These are phyloP conservation scores for Acanthiza pusilla DNA, from an alignment of 2,797 vertebrate species.

Conservation along the genomic window DNA sequence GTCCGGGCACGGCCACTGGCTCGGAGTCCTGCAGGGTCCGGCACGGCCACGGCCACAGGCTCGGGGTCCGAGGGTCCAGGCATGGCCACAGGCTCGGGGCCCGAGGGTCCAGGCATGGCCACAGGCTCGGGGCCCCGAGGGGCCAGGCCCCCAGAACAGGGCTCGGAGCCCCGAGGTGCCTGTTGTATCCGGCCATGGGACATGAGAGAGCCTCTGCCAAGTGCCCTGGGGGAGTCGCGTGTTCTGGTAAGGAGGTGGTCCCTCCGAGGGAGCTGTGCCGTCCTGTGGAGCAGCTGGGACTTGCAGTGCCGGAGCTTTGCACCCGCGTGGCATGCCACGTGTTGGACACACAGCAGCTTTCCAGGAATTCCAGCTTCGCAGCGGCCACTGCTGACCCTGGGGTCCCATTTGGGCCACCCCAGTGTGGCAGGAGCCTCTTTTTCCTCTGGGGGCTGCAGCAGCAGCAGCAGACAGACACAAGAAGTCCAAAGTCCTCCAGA, in stretches of 20 bases:
- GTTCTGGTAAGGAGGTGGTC: fast-evolving
- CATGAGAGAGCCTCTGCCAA: fast-evolving
- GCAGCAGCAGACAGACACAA: neutral
- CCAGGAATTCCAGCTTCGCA: no score
- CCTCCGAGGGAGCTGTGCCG: neutral
- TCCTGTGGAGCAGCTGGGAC: fast-evolving
- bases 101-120: no score
- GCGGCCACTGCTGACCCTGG: neutral
- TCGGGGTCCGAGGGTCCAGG: no score
- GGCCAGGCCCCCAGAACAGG: no score
- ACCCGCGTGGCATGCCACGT: fast-evolving
- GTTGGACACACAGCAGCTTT: neutral
- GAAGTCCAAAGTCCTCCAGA: neutral
- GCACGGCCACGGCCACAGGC: no score
- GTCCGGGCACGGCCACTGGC: no score
- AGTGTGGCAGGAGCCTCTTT: neutral
- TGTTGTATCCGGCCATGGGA: neutral
- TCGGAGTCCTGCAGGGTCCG: no score
- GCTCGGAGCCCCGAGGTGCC: no score
- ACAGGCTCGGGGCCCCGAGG: no score
- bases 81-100: no score
- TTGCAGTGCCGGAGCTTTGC: fast-evolving
- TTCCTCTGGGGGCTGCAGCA: neutral
- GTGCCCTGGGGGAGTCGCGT: fast-evolving
- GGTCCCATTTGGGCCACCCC: fast-evolving